These are phyloP conservation scores for Pogona vitticeps DNA, from an alignment of 2,113 vertebrate species.

Conservation along the genomic window DNA sequence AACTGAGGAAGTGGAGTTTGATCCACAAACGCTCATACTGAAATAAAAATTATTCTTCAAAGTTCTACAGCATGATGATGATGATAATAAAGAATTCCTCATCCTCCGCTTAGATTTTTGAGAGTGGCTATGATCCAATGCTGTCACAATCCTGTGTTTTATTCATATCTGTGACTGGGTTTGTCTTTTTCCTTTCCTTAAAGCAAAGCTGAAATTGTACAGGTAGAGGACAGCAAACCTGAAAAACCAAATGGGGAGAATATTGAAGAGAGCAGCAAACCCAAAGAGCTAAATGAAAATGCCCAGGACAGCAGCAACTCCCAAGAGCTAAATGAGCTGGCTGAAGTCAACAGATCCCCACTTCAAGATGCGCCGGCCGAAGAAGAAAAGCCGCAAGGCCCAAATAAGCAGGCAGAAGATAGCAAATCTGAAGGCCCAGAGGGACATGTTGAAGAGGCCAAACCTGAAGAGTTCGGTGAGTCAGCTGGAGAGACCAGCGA, in stretches of 20 bases:
- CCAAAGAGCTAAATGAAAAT: neutral
- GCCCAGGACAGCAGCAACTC: neutral
- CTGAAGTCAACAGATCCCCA: neutral
- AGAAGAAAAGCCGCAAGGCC: accelerated
- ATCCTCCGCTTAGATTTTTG: too few relatives aligned
- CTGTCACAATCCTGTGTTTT: neutral
- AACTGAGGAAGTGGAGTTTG: too few relatives aligned
- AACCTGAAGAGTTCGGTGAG: neutral
- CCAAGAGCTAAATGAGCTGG: neutral
- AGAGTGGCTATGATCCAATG: neutral
- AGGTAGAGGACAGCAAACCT: neutral
- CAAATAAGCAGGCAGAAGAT: neutral
- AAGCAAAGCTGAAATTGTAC: neutral
- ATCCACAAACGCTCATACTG: neutral
- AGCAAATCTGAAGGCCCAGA: neutral
- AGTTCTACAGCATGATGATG: neutral
- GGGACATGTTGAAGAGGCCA: neutral
- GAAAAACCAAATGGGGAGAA: neutral
- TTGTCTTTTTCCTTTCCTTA: neutral
- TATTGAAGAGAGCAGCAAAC: neutral
- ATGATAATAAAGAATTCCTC: too few relatives aligned
- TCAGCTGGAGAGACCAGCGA: neutral
- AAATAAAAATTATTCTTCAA: too few relatives aligned
- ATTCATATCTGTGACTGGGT: neutral
- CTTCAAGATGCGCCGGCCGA: accelerated